Percentiles rank a stretch among this genome's conserved stretches.
Conservation (phyloP, 1,140 invertebrate genomes). For the Atta cephalotes region DNA sequence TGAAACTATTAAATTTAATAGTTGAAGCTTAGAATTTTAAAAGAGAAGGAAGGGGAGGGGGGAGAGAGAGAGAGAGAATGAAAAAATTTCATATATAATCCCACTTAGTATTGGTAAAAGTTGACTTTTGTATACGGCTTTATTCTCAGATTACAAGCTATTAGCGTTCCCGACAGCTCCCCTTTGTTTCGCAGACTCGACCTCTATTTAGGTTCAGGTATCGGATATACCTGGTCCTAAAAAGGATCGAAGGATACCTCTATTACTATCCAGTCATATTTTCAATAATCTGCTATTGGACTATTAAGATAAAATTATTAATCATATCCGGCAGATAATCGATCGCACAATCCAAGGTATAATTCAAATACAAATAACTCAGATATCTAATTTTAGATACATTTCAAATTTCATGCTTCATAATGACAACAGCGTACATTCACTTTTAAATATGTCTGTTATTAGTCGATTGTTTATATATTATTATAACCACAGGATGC, state of each 20-base stretch:
- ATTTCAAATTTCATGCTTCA: background rate
- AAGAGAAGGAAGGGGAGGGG: background rate
- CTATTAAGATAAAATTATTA: constrained; percentile 17
- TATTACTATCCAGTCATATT: background rate
- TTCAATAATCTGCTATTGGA: constrained; percentile 11
- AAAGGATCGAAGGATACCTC: background rate
- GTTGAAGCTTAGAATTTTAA: background rate
- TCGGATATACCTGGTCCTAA: constrained; percentile 20
- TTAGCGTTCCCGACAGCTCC: constrained; percentile 23
- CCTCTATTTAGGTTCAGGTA: constrained; percentile 33
- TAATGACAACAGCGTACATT: background rate
- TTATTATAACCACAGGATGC: background rate
- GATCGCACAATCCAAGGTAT: too few species aligned
- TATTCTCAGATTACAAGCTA: constrained; percentile 42
- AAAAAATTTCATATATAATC: background rate
- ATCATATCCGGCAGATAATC: background rate
- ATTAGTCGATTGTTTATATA: background rate
- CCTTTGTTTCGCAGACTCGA: constrained; percentile 35
- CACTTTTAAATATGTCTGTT: background rate
- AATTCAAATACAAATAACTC: background rate
- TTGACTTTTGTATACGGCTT: constrained; percentile 16
- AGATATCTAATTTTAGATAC: background rate
- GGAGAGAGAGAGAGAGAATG: background rate
- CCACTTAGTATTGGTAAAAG: constrained; percentile 3
- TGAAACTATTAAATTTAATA: background rate